Conservation (phyloP, 2,888 invertebrate genomes). For the Coecobrya sp. region DNA sequence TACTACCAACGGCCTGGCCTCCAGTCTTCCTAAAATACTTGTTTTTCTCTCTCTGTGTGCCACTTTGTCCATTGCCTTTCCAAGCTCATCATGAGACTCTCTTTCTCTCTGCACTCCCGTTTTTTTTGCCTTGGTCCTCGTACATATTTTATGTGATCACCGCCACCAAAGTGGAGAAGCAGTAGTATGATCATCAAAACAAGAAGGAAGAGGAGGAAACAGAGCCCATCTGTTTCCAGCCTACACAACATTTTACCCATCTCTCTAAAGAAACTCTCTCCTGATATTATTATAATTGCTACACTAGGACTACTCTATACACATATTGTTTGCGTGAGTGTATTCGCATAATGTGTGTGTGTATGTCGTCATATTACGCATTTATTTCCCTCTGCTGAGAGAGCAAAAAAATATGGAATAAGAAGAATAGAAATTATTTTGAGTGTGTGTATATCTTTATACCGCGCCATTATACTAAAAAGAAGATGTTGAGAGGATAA, state of each 20-base stretch:
- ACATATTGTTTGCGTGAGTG: not conserved
- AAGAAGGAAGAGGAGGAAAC: not conserved
- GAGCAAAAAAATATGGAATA: not conserved
- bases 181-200: not conserved
- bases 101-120: not conserved
- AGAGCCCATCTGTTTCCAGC: conserved; percentile 53
- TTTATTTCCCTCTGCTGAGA: not conserved
- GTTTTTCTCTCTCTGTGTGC: not conserved
- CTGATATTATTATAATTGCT: conserved; percentile 25
- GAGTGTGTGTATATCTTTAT: no score
- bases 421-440: conserved; percentile 4
- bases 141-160: conserved; percentile 32
- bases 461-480: no score
- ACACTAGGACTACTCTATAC: no score
- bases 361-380: not conserved
- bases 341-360: not conserved
- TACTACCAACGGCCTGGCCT: no score
- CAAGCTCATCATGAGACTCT: not conserved
- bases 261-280: not conserved
- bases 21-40: not conserved
- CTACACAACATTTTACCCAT: not conserved
- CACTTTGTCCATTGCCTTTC: not conserved
- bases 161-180: not conserved
- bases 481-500: not conserved
- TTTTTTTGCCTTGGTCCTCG: not conserved